These are phyloP conservation scores for Menidia menidia DNA, from an alignment of 2,797 vertebrate species.

Conservation along the genomic window DNA sequence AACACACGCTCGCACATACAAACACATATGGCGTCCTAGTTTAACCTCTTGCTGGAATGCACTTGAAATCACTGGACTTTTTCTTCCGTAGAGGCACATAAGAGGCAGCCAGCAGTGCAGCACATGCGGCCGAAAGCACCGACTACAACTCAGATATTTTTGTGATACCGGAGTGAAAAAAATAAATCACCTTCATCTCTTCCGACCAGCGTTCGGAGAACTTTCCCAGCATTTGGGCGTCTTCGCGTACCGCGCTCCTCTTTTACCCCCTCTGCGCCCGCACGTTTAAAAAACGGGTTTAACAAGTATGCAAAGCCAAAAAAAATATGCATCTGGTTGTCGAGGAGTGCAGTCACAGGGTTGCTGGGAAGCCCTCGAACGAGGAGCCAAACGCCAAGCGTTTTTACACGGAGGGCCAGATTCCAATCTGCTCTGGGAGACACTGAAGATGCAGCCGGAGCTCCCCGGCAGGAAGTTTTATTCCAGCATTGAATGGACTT, in stretches of 20 bases:
- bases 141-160: conserved; percentile 31
- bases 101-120: conserved; percentile 27
- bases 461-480: conserved; percentile 22
- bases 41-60: conserved; percentile 79
- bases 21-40: conserved; percentile 77
- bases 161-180: conserved; percentile 34
- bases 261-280: conserved; percentile 73
- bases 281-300: conserved; percentile 80
- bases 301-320: conserved; percentile 80
- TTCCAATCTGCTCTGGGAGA: conserved; percentile 62
- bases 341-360: conserved; percentile 50
- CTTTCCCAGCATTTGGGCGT: conserved; percentile 77
- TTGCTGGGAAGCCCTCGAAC: conserved; percentile 53
- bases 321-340: conserved; percentile 75
- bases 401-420: conserved; percentile 50
- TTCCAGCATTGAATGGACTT: conserved; percentile 36
- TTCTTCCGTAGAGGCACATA: conserved; percentile 30
- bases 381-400: conserved; percentile 49
- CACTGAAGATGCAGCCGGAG: conserved; percentile 21
- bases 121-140: conserved; percentile 14
- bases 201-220: conserved; percentile 51
- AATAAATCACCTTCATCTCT: conserved; percentile 17
- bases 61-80: conserved; percentile 53
- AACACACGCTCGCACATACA: conserved; percentile 50
- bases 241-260: conserved; percentile 57